Conservation (phyloP, 2,888 invertebrate species). For the Drosophila trichaetosa region DNA sequence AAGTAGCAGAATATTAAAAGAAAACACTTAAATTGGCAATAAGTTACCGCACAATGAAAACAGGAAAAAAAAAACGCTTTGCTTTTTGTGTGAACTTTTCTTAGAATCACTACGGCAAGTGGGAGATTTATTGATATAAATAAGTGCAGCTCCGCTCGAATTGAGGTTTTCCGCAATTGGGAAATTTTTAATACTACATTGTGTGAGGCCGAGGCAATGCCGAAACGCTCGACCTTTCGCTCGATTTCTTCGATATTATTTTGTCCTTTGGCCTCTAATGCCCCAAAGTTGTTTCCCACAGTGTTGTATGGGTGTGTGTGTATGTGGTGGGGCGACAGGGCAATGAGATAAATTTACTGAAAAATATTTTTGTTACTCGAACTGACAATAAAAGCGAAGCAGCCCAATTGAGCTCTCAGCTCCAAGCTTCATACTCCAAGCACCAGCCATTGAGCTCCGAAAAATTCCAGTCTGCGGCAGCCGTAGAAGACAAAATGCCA, state of each 20-base stretch:
- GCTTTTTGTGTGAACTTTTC: neutral
- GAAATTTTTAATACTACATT: constrained; percentile 47
- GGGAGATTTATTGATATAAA: constrained; percentile 11
- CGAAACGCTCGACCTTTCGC: neutral
- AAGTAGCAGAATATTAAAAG: neutral
- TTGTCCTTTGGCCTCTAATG: constrained; percentile 16
- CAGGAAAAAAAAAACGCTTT: neutral
- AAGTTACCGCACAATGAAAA: neutral
- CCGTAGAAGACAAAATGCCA: constrained; percentile 39
- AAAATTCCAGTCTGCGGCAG: constrained; percentile 5
- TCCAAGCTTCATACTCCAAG: neutral
- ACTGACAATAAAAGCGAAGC: constrained; percentile 44
- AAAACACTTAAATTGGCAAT: neutral
- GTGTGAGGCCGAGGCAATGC: neutral
- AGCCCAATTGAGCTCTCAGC: constrained; percentile 14
- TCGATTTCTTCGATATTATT: constrained; percentile 4
- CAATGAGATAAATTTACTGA: constrained; percentile 53
- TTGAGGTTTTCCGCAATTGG: constrained; percentile 17
- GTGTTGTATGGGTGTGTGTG: neutral
- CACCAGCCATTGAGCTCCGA: neutral
- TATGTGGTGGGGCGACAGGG: neutral
- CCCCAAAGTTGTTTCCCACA: neutral
- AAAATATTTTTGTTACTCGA: constrained; percentile 44
- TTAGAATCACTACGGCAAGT: constrained; percentile 4
- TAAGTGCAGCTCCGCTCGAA: neutral